These are phyloP conservation scores for Mimumesa dahlbomi DNA, from an alignment of 2,888 invertebrate genomes.

Conservation along the genomic window DNA sequence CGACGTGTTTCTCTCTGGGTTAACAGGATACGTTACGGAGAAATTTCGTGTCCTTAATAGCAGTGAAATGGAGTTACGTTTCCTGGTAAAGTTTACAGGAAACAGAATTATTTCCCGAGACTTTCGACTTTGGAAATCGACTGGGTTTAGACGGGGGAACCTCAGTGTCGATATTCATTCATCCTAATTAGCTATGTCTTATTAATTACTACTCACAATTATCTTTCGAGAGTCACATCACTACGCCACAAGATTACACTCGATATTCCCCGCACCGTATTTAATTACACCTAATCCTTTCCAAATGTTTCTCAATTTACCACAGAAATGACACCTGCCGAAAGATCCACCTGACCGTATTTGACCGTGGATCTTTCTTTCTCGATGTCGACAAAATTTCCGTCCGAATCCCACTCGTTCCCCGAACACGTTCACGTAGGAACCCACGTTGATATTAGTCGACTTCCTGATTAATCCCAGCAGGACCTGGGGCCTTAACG, in stretches of 20 bases:
- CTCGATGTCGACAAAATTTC: no score
- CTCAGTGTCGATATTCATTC: no score
- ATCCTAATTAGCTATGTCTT: no score
- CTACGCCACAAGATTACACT: conserved; percentile 18
- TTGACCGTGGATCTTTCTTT: no score
- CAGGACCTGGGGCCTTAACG: not conserved
- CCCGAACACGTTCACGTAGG: not conserved
- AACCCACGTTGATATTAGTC: not conserved
- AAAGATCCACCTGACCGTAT: no score
- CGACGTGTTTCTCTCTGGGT: not conserved
- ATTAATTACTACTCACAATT: no score
- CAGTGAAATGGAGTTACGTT: not conserved
- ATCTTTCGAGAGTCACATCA: no score
- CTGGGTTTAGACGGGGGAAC: no score
- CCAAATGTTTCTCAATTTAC: not conserved
- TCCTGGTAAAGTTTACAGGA: not conserved
- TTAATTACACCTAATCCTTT: not conserved
- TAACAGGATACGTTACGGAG: not conserved
- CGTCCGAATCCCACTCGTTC: not conserved
- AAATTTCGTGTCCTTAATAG: not conserved
- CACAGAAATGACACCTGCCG: conserved; percentile 4
- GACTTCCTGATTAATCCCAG: not conserved
- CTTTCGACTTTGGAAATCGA: no score
- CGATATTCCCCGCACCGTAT: conserved; percentile 1
- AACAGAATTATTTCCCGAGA: no score